Evolutionary conservation across 2,113 vertebrate species (phyloP).

Genomic region (Microcebus lehilahytsara): DNA sequence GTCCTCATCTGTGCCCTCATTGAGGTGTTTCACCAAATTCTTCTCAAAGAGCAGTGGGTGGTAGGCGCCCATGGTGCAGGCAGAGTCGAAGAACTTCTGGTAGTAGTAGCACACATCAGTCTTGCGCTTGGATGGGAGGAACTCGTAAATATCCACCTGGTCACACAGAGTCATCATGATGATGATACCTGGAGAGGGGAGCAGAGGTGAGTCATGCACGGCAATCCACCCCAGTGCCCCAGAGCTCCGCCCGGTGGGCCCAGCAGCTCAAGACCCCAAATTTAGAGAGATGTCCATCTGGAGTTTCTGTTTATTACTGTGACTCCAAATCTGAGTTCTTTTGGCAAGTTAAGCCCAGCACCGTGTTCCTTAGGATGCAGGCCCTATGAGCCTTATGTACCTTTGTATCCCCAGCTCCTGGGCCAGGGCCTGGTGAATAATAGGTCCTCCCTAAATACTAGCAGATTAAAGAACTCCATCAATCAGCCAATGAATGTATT

Average conservation of each 20-base stretch:
- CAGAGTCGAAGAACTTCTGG: constrained; percentile 81
- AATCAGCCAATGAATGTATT: not conserved
- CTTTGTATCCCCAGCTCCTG: not conserved
- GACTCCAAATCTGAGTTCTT: not conserved
- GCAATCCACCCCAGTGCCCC: not conserved
- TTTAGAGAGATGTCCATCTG: not conserved
- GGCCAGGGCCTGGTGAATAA: not conserved
- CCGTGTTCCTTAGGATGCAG: not conserved
- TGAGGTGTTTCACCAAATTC: constrained; percentile 86
- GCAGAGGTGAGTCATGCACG: not conserved
- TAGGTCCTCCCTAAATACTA: not conserved
- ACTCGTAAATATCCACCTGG: constrained; percentile 86
- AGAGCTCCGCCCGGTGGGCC: not conserved
- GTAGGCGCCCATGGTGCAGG: constrained; percentile 88
- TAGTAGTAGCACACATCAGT: constrained; percentile 87
- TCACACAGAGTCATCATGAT: constrained; percentile 88
- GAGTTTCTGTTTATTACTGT: not conserved
- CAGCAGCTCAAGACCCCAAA: not conserved
- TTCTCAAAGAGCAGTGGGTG: constrained; percentile 89
- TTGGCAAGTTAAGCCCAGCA: not conserved
- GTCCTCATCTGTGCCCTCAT: constrained; percentile 82
- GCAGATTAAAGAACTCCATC: not conserved
- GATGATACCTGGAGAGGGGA: constrained; percentile 81
- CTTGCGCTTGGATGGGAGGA: constrained; percentile 86
- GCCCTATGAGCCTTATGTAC: not conserved